Conservation (phyloP, 2,888 invertebrate species). For the Ferrisia virgata region DNA sequence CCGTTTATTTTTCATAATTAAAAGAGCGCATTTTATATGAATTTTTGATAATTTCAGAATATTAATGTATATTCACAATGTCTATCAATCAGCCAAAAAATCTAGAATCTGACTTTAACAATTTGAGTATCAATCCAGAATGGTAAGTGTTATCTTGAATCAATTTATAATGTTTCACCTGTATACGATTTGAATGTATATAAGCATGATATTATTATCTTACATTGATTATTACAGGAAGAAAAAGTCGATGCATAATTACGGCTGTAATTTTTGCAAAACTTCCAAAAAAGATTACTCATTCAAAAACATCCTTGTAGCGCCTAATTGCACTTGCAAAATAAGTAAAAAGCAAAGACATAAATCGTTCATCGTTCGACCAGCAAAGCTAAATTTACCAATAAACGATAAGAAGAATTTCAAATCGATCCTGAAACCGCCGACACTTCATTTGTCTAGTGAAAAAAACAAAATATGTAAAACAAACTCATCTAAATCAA, state of each 20-base stretch:
- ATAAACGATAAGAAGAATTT: not conserved
- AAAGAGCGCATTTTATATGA: not conserved
- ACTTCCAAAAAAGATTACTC: not conserved
- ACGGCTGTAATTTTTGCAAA: not conserved
- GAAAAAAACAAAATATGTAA: not conserved
- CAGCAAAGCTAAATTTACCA: slow-evolving; percentile 32
- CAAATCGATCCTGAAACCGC: slow-evolving; percentile 25
- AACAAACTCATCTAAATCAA: not conserved
- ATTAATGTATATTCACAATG: not conserved
- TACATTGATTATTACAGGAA: not conserved
- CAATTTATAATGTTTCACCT: not conserved
- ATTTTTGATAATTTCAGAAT: not conserved
- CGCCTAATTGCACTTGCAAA: not conserved
- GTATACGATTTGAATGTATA: not conserved
- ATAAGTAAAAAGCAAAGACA: not conserved
- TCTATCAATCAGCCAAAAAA: slow-evolving; percentile 17
- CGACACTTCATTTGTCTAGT: not conserved
- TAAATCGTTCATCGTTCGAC: slow-evolving; percentile 28
- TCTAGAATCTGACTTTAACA: slow-evolving; percentile 34
- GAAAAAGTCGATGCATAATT: not conserved
- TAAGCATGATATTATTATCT: too few relatives aligned
- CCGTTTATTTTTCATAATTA: not conserved
- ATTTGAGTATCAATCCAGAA: slow-evolving; percentile 31
- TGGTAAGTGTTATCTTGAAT: not conserved
- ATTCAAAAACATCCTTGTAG: not conserved